Evolutionary conservation across 2,113 vertebrate genomes (phyloP), one percentile per base, ranked within the genome.

Genomic region (Sylvilagus bachmani): DNA sequence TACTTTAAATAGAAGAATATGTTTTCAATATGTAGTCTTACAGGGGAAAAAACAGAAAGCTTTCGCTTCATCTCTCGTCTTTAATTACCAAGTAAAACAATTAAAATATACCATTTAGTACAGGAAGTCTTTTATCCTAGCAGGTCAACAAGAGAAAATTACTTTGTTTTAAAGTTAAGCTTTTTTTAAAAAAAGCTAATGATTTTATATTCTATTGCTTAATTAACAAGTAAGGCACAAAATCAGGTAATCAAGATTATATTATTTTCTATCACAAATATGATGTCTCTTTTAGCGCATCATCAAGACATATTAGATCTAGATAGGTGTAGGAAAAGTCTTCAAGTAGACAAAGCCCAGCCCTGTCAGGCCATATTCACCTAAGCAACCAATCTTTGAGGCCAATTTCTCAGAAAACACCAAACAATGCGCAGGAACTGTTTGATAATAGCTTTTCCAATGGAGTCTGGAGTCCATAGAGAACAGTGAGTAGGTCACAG

Each of bases 61-160:
- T 82, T 77, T 33, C 53, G 33, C 77, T 75, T 29, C 53, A 89
- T 55, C 36, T 55, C 24, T 89, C 80, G 36, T 69, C 94, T 89
- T 94, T 89, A 91, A 49, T 79, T 83, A 83, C 27, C 38, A 94
- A 77, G 16, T 16, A 87, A 96, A 92, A 81, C 66, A 61, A 84
- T 38, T 44, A 86, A 93, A 91, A 80, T 69, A 1, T 14, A 93
- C 67, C 82, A 82, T 85, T 16, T 25, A 73, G 10, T 53, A 93
- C 24, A 94, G 58, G 75, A 91, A 94, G 9, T 5, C 44, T 92
- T 85, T 77, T 81, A 66, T 75, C 11, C 67, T 80, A 81, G 49
- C 77, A 87, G 21, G 2, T 17, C 44, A 91, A 51, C 61, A 88
- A 64, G 71, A 89, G 53, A 90, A 81, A 55, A 86, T 83, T 82